phyloP scores from a whole-genome alignment of 2,797 vertebrate genomes.

The Periparus ater region DNA sequence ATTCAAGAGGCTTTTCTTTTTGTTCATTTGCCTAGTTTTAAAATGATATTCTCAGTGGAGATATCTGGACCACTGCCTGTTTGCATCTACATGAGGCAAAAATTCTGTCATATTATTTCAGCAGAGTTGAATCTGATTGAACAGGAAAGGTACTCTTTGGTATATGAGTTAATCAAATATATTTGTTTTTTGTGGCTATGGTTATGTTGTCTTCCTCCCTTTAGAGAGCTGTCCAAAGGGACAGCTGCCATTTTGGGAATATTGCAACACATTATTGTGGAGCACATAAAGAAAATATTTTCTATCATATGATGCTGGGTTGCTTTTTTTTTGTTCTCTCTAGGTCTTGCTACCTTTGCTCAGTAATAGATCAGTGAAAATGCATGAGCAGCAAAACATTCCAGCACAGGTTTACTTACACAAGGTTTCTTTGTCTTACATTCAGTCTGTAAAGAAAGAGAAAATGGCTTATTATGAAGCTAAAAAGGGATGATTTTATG shows the following conservation, averaged over 20 bases:
- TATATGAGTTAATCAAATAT: not conserved
- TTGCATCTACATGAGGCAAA: conserved; percentile 38
- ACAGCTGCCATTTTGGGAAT: not conserved
- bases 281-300: not conserved
- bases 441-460: not conserved
- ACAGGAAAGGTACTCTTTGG: not conserved
- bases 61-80: conserved; percentile 29
- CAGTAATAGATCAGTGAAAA: not conserved
- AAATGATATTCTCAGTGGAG: conserved; percentile 12
- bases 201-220: not conserved
- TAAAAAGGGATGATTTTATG: not conserved
- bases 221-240: not conserved
- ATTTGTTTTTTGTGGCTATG: not conserved
- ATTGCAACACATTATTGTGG: not conserved
- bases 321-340: not conserved
- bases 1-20: conserved; percentile 44
- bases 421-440: not conserved
- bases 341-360: not conserved
- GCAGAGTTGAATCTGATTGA: not conserved
- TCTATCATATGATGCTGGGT: not conserved
- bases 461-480: not conserved
- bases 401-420: not conserved
- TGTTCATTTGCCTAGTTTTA: conserved; percentile 27
- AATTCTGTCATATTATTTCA: not conserved
- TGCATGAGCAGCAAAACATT: not conserved